Conservation (phyloP, 2,797 vertebrate species). For the Rhynchonycteris naso region DNA sequence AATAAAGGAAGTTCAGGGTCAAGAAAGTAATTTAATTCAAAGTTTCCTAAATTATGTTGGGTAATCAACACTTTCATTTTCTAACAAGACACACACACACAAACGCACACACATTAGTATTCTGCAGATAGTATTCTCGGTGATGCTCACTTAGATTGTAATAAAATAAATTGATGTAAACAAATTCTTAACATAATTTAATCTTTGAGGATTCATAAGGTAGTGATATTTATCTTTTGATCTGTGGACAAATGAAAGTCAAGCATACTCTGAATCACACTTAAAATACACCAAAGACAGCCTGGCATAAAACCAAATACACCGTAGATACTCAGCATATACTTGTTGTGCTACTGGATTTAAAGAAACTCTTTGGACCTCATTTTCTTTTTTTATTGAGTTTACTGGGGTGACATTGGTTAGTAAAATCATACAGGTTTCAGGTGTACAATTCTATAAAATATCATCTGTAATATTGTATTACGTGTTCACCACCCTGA, state of each 20-base stretch:
- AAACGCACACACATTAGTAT: background rate
- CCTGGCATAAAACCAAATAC: background rate
- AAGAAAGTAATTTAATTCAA: slow-evolving; percentile 15
- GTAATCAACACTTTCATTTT: background rate
- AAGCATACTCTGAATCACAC: background rate
- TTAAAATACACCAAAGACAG: background rate
- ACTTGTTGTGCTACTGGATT: background rate
- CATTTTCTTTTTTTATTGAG: background rate
- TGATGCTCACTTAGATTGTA: background rate
- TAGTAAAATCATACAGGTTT: background rate
- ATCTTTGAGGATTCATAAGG: background rate
- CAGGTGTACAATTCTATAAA: background rate
- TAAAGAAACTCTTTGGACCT: background rate
- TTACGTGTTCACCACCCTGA: background rate
- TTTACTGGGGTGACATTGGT: too few relatives aligned
- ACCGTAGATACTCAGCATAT: background rate
- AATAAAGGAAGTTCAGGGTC: background rate
- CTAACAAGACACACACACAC: background rate
- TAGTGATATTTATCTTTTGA: slow-evolving; percentile 28
- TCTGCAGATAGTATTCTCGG: background rate
- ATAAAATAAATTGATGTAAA: background rate
- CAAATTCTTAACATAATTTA: slow-evolving; percentile 46
- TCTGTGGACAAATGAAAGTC: slow-evolving; percentile 29
- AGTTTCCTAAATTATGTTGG: background rate
- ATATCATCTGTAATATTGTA: background rate